These are phyloP conservation scores for Diplazon laetatorius DNA, from an alignment of 2,888 invertebrate species.

Conservation along the genomic window DNA sequence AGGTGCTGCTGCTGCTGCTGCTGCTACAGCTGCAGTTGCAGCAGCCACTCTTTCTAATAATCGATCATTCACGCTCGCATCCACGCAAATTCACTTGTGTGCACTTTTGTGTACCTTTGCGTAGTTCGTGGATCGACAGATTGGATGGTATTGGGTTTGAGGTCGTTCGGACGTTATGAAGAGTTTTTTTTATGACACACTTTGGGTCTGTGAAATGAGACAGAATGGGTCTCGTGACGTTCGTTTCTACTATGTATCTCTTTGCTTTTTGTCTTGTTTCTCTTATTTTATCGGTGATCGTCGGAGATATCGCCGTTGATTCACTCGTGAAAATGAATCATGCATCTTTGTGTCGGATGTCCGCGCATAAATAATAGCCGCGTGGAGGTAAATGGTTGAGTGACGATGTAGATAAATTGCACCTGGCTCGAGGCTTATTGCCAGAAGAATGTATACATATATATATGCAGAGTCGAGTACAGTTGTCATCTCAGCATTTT, in stretches of 20 bases:
- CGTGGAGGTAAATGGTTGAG: conserved; percentile 21
- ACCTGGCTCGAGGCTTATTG: not conserved
- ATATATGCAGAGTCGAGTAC: not conserved
- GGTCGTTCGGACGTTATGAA: no score
- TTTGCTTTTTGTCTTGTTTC: conserved; percentile 8
- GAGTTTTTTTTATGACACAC: no score
- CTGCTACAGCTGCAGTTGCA: not conserved
- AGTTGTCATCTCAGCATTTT: not conserved
- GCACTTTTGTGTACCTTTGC: conserved; percentile 13
- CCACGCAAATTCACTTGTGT: conserved; percentile 6
- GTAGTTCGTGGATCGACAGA: not conserved
- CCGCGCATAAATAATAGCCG: conserved; percentile 18
- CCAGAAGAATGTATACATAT: conserved; percentile 8
- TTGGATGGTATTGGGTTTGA: not conserved
- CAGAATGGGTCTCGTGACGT: no score
- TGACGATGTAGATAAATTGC: not conserved
- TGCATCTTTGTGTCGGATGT: conserved; percentile 41
- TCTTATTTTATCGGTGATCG: not conserved
- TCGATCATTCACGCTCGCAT: conserved; percentile 44
- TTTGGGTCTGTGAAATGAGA: conserved; percentile 25
- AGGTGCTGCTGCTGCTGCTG: not conserved
- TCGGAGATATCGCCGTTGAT: conserved; percentile 32
- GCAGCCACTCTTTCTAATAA: conserved; percentile 34
- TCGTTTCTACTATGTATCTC: no score
- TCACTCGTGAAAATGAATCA: conserved; percentile 41